Conservation (phyloP, 2,113 vertebrate genomes). For the Turnix velox region DNA sequence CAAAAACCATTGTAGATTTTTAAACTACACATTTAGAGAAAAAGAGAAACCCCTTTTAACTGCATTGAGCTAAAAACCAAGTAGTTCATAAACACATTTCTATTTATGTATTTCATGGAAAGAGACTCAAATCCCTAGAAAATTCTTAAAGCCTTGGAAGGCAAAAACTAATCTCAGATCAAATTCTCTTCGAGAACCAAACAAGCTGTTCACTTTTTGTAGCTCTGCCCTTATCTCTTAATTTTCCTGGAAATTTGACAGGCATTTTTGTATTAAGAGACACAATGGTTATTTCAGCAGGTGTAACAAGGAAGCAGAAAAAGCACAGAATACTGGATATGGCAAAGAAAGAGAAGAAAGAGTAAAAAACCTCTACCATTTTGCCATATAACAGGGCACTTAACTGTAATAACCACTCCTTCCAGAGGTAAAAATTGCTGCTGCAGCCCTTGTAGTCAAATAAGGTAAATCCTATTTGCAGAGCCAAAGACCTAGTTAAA, state of each 20-base stretch:
- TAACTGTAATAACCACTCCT: not conserved
- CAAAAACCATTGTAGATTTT: not conserved
- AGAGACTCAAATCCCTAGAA: not conserved
- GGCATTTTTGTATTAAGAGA: not conserved
- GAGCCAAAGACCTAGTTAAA: slow-evolving; percentile 13
- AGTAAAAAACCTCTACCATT: not conserved
- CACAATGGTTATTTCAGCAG: not conserved
- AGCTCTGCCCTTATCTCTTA: not conserved
- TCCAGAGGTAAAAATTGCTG: not conserved
- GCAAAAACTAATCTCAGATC: not conserved
- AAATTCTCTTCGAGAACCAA: not conserved
- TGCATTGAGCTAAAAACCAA: not conserved
- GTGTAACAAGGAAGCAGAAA: not conserved
- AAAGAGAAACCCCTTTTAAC: not conserved
- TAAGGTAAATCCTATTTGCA: not conserved
- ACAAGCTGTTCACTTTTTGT: not conserved
- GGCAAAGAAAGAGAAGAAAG: not conserved
- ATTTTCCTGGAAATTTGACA: not conserved
- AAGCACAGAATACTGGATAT: not conserved
- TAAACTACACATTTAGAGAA: not conserved
- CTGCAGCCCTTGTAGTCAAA: not conserved
- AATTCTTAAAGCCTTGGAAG: not conserved
- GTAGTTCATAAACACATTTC: not conserved
- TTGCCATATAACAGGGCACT: not conserved
- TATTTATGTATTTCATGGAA: not conserved